Evolutionary conservation across 2,888 invertebrate species (phyloP).

Genomic region (Caenorhabditis sp.): DNA sequence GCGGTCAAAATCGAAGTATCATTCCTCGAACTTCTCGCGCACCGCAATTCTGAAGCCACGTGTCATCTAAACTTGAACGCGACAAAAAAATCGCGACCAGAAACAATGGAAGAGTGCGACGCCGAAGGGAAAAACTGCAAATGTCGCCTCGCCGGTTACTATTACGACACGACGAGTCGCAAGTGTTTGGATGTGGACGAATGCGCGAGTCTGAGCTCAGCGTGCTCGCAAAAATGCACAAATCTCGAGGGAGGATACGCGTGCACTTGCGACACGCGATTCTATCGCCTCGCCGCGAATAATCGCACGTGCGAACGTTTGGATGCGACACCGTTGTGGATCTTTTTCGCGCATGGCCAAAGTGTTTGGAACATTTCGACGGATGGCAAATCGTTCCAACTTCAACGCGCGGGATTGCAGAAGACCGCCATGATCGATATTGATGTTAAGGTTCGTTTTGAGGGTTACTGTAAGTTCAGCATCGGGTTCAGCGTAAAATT

Average conservation of each 20-base stretch:
- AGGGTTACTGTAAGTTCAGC: too few relatives aligned
- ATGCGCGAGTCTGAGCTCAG: conserved; percentile 4
- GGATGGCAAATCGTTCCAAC: conserved; percentile 87
- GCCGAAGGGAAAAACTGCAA: conserved; percentile 46
- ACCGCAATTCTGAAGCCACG: conserved; percentile 30
- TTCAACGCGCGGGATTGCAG: conserved; percentile 88
- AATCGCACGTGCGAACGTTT: conserved; percentile 88
- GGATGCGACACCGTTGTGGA: conserved; percentile 73
- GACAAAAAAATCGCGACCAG: conserved; percentile 36
- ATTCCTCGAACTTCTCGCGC: conserved; percentile 44
- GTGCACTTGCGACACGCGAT: conserved; percentile 91
- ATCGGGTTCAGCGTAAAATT: not conserved
- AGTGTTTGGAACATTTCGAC: conserved; percentile 93
- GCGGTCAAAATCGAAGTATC: conserved; percentile 52
- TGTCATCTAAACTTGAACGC: conserved; percentile 41
- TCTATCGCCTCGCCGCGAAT: conserved; percentile 82
- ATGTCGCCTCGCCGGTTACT: conserved; percentile 53
- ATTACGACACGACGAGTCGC: conserved; percentile 44
- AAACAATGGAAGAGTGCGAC: conserved; percentile 55
- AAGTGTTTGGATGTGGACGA: conserved; percentile 52
- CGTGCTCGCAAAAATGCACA: conserved; percentile 89
- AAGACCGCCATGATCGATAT: conserved; percentile 96
- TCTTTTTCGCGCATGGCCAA: conserved; percentile 83
- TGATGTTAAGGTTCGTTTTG: conserved; percentile 72
- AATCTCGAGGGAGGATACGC: conserved; percentile 93